A percentile compares a stretch with the other conserved stretches of the same genome.
Evolutionary conservation across 2,888 invertebrate genomes (phyloP).

Genomic region (Taphrorychus bicolor): DNA sequence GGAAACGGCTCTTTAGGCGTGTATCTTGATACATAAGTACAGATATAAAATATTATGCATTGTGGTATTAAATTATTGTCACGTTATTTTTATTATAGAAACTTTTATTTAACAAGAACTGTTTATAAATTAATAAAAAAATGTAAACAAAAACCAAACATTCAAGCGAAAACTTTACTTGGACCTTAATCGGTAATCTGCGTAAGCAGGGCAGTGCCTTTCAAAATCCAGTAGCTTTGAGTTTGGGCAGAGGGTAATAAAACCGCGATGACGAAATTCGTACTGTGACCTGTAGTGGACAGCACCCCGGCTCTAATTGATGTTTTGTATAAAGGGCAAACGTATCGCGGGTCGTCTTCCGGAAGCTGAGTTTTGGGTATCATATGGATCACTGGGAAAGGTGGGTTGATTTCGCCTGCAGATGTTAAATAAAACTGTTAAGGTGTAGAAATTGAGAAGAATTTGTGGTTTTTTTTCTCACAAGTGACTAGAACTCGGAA

Average conservation of each 20-base stretch:
- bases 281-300: slow-evolving; percentile 92
- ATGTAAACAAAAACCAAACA: too few relatives aligned
- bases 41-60: too few relatives aligned
- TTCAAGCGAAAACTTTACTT: neutral
- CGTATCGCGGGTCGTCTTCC: slow-evolving; percentile 70
- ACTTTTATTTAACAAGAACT: too few relatives aligned
- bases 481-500: neutral
- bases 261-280: slow-evolving; percentile 87
- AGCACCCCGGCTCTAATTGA: slow-evolving; percentile 84
- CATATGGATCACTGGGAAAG: slow-evolving; percentile 73
- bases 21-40: too few relatives aligned
- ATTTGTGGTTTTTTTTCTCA: too few relatives aligned
- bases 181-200: slow-evolving; percentile 72
- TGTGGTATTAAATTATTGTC: too few relatives aligned
- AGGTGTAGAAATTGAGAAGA: too few relatives aligned
- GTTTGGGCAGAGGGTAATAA: slow-evolving; percentile 70
- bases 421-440: slow-evolving; percentile 1
- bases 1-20: too few relatives aligned
- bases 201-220: slow-evolving; percentile 86
- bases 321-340: slow-evolving; percentile 87
- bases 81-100: too few relatives aligned
- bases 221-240: slow-evolving; percentile 85
- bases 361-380: slow-evolving; percentile 70
- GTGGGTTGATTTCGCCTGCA: slow-evolving; percentile 77
- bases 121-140: too few relatives aligned